Conservation (phyloP, 1,140 invertebrate species). For the Copidosoma floridanum region DNA sequence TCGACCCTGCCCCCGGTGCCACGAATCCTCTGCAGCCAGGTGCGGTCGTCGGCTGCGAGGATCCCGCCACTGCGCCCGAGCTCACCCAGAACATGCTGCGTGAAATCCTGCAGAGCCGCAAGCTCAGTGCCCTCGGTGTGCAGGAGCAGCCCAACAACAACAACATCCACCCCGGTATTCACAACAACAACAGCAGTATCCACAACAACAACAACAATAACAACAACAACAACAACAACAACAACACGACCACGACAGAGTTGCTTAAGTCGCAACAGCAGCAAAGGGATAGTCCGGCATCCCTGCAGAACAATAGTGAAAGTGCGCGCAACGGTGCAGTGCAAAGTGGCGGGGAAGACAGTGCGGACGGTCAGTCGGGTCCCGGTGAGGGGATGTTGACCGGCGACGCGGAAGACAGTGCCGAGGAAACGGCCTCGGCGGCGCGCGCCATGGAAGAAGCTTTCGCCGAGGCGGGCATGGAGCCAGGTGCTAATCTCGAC, state of each 20-base stretch:
- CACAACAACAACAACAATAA: conserved; percentile 56
- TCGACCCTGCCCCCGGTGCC: conserved; percentile 52
- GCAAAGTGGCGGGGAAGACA: conserved; percentile 54
- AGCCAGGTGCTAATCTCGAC: conserved; percentile 63
- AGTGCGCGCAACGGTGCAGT: conserved; percentile 56
- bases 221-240: conserved; percentile 48
- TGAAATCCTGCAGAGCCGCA: conserved; percentile 78
- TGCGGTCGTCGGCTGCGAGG: conserved; percentile 51
- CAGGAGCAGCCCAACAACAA: conserved; percentile 56
- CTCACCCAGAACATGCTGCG: conserved; percentile 79
- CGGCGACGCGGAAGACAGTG: conserved; percentile 63
- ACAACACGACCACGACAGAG: conserved; percentile 45
- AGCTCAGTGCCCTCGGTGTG: conserved; percentile 59
- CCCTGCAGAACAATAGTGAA: conserved; percentile 46
- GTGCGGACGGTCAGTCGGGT: conserved; percentile 50
- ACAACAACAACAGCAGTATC: conserved; percentile 53
- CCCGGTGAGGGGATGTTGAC: conserved; percentile 53
- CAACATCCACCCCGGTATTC: conserved; percentile 59
- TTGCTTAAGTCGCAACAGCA: conserved; percentile 50
- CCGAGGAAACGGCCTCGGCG: conserved; percentile 59
- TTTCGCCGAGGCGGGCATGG: conserved; percentile 59
- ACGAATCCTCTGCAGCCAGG: conserved; percentile 54
- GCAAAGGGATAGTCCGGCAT: conserved; percentile 35
- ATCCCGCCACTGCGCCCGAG: conserved; percentile 60
- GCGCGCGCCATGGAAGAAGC: conserved; percentile 63